Evolutionary conservation across 2,888 invertebrate species (phyloP).

Genomic region (Xestia c-nigrum): DNA sequence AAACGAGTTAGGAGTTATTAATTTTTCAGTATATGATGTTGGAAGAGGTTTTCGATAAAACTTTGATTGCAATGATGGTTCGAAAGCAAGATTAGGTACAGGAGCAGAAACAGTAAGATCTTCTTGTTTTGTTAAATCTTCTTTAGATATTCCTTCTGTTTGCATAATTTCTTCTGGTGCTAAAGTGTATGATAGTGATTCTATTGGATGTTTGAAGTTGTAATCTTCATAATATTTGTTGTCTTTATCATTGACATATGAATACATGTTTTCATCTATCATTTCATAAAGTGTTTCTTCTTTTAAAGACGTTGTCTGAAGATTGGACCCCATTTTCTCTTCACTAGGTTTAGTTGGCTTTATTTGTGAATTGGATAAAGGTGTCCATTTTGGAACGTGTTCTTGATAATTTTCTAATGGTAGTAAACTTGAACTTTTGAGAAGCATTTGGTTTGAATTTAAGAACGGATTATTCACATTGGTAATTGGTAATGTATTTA

Average conservation of each 20-base stretch:
- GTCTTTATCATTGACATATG: background rate
- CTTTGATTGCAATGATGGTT: background rate
- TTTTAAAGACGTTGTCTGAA: background rate
- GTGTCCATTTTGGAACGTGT: background rate
- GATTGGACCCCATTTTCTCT: background rate
- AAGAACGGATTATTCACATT: background rate
- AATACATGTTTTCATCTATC: background rate
- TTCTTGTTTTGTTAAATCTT: background rate
- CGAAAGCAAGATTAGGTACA: background rate
- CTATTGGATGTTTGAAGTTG: background rate
- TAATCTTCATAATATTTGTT: slow-evolving; percentile 1
- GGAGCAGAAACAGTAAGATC: background rate
- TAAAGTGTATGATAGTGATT: slow-evolving; percentile 21
- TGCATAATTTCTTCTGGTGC: background rate
- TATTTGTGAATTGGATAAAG: background rate
- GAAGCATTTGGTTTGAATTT: background rate
- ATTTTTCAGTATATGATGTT: background rate
- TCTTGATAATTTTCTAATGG: background rate
- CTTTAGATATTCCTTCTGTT: too few species aligned
- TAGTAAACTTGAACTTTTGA: background rate
- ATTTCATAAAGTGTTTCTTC: background rate
- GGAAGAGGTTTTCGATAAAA: too few species aligned
- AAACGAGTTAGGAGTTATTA: background rate
- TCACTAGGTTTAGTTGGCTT: slow-evolving; percentile 4
- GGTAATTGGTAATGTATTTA: background rate